phyloP scores from a whole-genome alignment of 2,888 invertebrate species.

The Lasius fuliginosus region DNA sequence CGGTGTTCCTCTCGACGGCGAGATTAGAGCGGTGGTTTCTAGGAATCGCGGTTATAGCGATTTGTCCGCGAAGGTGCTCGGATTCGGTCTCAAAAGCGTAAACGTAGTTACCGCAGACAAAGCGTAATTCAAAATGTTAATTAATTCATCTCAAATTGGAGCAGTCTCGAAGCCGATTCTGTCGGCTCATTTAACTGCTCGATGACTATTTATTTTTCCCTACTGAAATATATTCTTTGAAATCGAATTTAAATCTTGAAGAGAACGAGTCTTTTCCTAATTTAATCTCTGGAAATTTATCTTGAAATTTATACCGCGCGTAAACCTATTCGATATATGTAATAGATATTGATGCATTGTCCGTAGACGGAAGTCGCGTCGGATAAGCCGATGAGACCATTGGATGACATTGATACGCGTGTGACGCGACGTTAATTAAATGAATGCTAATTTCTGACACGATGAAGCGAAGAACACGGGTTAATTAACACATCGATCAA shows the following conservation, averaged over 20 bases:
- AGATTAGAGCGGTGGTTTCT: conserved; percentile 1
- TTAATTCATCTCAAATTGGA: background rate
- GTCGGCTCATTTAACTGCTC: background rate
- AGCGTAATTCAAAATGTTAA: background rate
- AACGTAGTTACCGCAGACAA: background rate
- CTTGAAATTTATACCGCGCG: background rate
- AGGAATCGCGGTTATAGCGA: conserved; percentile 9
- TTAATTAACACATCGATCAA: conserved; percentile 48
- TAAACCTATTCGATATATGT: background rate
- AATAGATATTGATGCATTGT: background rate
- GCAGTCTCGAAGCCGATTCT: background rate
- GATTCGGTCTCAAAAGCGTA: background rate
- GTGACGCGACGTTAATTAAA: conserved; percentile 51
- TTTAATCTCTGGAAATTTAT: background rate
- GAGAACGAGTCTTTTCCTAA: background rate
- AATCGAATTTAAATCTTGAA: background rate
- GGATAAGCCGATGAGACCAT: background rate
- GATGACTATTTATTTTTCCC: background rate
- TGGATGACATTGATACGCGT: conserved; percentile 20
- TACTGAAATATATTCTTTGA: background rate
- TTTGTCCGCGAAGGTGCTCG: conserved; percentile 2
- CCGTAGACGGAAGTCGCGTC: background rate
- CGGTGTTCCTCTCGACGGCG: conserved; percentile 22
- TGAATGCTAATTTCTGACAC: conserved; percentile 55
- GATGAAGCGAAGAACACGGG: conserved; percentile 24